A percentile compares a stretch with the other conserved stretches of the same genome.
Evolutionary conservation across 2,113 vertebrate species (phyloP).

Genomic region (Sceloporus tristichus): DNA sequence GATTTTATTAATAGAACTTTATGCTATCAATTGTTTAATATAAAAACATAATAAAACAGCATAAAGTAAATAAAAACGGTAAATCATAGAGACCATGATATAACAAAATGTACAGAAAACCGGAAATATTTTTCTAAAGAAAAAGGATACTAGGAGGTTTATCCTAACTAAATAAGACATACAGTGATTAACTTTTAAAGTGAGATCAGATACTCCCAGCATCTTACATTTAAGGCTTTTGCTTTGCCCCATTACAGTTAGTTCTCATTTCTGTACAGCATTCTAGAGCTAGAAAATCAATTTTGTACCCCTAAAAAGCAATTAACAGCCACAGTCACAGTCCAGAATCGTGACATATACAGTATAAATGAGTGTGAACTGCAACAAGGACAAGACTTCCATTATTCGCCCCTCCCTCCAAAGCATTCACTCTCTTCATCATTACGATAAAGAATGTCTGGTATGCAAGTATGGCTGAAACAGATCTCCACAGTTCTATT

Average conservation of each 20-base stretch:
- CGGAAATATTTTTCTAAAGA: too few relatives aligned
- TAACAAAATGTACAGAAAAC: too few relatives aligned
- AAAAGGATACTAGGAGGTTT: too few relatives aligned
- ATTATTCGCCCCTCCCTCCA: slow-evolving; percentile 47
- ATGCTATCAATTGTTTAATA: too few relatives aligned
- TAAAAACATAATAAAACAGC: too few relatives aligned
- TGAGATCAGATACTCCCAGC: neutral
- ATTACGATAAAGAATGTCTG: slow-evolving; percentile 67
- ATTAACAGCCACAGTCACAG: slow-evolving; percentile 8
- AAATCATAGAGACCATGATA: too few relatives aligned
- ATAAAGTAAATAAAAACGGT: too few relatives aligned
- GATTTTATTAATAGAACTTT: too few relatives aligned
- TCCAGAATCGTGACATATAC: slow-evolving; percentile 31
- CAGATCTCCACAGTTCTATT: slow-evolving; percentile 44
- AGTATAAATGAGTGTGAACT: slow-evolving; percentile 38
- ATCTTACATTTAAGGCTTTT: neutral
- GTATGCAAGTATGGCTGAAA: slow-evolving; percentile 60
- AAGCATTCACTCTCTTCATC: slow-evolving; percentile 45
- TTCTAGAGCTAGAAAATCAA: slow-evolving; percentile 40
- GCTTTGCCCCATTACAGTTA: neutral
- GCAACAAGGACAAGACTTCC: slow-evolving; percentile 40
- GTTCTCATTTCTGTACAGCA: neutral
- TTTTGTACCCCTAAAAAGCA: slow-evolving; percentile 40
- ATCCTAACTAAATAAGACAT: too few relatives aligned
- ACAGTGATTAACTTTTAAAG: slow-evolving; percentile 16